Evolutionary conservation across 2,888 invertebrate species (phyloP).

Genomic region (Callyntrura sp.): DNA sequence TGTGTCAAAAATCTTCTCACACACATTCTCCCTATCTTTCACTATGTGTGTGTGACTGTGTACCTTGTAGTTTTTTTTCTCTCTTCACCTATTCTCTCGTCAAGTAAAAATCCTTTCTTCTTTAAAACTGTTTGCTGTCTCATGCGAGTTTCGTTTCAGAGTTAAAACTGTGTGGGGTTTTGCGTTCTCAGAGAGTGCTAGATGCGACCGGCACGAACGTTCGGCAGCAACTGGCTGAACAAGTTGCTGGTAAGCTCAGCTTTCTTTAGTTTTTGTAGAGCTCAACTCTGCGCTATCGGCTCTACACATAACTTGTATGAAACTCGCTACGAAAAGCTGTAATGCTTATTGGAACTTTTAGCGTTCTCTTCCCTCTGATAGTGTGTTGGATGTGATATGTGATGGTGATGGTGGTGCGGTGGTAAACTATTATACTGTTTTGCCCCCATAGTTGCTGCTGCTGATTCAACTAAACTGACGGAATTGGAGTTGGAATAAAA

Average conservation of each 20-base stretch:
- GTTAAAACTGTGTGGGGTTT: constrained; percentile 65
- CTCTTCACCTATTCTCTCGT: not conserved
- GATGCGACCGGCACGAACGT: constrained; percentile 82
- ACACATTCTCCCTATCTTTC: no score
- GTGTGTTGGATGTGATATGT: not conserved
- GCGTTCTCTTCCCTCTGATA: not conserved
- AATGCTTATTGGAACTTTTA: not conserved
- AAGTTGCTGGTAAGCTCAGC: constrained; percentile 64
- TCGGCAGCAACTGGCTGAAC: constrained; percentile 81
- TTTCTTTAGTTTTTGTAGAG: constrained; percentile 50
- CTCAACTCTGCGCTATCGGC: not conserved
- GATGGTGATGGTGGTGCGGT: not conserved
- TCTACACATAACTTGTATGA: not conserved
- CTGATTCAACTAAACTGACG: not conserved
- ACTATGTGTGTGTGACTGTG: no score
- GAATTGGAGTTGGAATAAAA: not conserved
- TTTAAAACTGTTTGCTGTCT: constrained; percentile 25
- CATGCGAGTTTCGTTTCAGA: constrained; percentile 67
- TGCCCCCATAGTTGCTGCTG: not conserved
- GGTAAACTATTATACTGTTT: not conserved
- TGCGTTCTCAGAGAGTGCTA: constrained; percentile 55
- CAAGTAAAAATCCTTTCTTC: constrained; percentile 20
- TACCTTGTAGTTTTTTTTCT: constrained; percentile 5
- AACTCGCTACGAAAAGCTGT: constrained; percentile 16
- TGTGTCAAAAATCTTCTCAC: no score